A percentile compares a stretch with the other conserved stretches of the same genome.
Evolutionary conservation across 2,888 invertebrate genomes (phyloP).

Genomic region (Orchestes rusci): DNA sequence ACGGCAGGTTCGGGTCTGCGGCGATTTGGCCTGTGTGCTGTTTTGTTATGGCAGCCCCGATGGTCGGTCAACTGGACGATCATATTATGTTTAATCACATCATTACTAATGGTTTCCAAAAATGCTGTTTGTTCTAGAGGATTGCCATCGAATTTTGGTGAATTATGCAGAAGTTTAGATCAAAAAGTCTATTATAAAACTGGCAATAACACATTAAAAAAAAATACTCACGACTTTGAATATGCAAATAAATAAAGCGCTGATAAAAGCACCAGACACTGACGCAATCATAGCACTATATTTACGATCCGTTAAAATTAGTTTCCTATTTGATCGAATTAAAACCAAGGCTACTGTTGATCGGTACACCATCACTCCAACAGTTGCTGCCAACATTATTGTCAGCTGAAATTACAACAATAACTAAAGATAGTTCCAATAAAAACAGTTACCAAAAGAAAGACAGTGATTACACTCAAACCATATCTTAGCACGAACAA

Average conservation of each 20-base stretch:
- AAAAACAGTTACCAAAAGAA: slow-evolving; percentile 17
- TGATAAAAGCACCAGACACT: slow-evolving; percentile 29
- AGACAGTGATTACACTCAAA: slow-evolving; percentile 16
- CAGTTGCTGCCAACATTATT: slow-evolving; percentile 28
- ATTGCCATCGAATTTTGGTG: too few species aligned
- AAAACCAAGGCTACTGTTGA: slow-evolving; percentile 25
- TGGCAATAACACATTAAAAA: too few species aligned
- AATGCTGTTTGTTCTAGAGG: too few species aligned
- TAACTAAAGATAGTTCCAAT: not conserved
- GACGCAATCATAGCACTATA: slow-evolving; percentile 29
- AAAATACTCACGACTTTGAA: slow-evolving; percentile 31
- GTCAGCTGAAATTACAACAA: slow-evolving; percentile 26
- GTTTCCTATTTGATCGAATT: slow-evolving; percentile 12
- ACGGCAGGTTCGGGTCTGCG: too few species aligned
- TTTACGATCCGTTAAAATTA: slow-evolving; percentile 17
- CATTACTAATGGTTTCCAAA: too few species aligned
- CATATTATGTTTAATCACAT: too few species aligned
- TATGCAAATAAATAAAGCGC: slow-evolving; percentile 32
- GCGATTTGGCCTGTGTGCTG: too few species aligned
- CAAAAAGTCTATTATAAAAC: too few species aligned
- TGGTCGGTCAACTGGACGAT: too few species aligned
- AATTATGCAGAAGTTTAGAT: too few species aligned
- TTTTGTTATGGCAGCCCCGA: too few species aligned
- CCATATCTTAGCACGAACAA: slow-evolving; percentile 16
- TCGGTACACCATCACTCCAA: slow-evolving; percentile 32